phyloP scores from a whole-genome alignment of 2,797 vertebrate genomes.

The Molothrus ater region DNA sequence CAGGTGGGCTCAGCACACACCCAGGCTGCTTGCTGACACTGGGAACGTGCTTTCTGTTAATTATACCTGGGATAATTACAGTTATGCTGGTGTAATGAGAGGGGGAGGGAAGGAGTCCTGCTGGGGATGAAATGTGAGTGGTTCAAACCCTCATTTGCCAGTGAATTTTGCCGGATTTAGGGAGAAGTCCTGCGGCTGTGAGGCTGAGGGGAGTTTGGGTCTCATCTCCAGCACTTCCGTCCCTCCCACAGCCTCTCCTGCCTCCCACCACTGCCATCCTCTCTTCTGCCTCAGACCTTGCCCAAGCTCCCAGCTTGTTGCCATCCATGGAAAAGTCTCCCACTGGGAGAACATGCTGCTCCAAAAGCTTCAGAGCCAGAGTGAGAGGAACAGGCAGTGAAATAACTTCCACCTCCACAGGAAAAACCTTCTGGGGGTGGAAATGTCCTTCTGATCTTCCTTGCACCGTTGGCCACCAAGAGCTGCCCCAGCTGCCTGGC shows the following conservation, averaged over 20 bases:
- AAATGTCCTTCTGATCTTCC: neutral
- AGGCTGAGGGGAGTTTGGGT: neutral
- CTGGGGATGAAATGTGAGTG: neutral
- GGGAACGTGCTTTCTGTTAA: constrained; percentile 13
- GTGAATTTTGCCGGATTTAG: neutral
- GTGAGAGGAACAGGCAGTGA: neutral
- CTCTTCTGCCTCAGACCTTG: neutral
- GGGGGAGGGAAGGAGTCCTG: constrained; percentile 6
- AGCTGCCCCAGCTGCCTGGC: neutral
- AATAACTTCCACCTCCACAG: neutral
- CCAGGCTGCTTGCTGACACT: constrained; percentile 10
- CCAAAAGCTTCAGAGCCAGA: neutral
- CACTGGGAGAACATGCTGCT: neutral
- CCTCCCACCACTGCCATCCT: neutral
- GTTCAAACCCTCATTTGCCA: neutral
- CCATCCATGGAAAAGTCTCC: neutral
- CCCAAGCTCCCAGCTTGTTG: neutral
- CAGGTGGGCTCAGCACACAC: neutral
- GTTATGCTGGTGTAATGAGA: neutral
- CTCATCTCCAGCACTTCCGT: neutral
- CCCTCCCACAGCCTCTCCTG: neutral
- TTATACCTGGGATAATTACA: constrained; percentile 38
- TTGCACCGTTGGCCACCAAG: rapidly evolving
- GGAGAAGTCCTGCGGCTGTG: neutral
- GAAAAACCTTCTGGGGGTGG: neutral